Conservation (phyloP, 1,140 invertebrate species). For the Pararge aegeria region DNA sequence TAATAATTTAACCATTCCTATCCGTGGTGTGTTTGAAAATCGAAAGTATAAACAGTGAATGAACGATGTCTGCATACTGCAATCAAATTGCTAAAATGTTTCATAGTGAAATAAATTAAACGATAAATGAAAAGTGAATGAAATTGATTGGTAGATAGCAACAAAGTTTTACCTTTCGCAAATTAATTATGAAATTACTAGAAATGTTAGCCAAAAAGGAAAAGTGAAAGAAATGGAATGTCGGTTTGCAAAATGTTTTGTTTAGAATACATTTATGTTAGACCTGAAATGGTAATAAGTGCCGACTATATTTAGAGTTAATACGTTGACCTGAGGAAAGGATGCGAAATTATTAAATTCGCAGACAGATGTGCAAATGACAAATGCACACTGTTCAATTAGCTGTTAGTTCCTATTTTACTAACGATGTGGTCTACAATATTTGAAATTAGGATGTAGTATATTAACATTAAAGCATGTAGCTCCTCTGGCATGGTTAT, state of each 20-base stretch:
- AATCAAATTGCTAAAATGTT: background rate
- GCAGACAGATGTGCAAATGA: constrained; percentile 50
- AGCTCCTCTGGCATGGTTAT: no score
- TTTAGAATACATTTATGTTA: background rate
- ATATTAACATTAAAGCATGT: no score
- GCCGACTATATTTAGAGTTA: constrained; percentile 40
- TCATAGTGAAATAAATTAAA: constrained; percentile 6
- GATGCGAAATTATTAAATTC: constrained; percentile 53
- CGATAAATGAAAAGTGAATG: constrained; percentile 11
- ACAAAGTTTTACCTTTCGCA: background rate
- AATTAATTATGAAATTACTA: no score
- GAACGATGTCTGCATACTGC: background rate
- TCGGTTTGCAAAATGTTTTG: no score
- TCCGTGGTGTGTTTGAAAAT: constrained; percentile 14
- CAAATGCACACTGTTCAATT: constrained; percentile 40
- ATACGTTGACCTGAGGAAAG: constrained; percentile 55
- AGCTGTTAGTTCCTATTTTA: constrained; percentile 28
- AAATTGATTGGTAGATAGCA: background rate
- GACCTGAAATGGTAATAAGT: constrained; percentile 21
- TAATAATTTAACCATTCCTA: constrained; percentile 6
- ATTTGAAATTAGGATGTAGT: no score
- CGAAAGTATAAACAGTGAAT: constrained; percentile 34
- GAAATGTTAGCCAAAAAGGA: no score
- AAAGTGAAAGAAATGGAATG: no score
- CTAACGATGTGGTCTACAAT: background rate